A percentile compares a stretch with the other conserved stretches of the same genome.
phyloP scores from a whole-genome alignment of 2,888 invertebrate species.

The Chrysomela aeneicollis region DNA sequence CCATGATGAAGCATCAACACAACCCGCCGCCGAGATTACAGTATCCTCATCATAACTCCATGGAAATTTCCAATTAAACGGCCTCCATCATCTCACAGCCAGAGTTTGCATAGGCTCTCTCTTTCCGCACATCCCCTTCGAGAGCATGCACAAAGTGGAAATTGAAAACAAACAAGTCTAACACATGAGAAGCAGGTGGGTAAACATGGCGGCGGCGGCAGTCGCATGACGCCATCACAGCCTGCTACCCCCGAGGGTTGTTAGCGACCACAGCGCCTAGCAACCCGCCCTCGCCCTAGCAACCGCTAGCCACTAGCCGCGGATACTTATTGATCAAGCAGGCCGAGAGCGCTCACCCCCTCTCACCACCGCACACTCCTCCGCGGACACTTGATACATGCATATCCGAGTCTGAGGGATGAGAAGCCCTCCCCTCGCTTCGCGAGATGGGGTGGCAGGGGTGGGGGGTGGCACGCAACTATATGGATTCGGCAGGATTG shows the following conservation, averaged over 20 bases:
- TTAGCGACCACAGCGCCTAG: conserved; percentile 65
- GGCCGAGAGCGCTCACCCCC: conserved; percentile 41
- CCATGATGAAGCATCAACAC: background rate
- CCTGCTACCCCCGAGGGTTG: conserved; percentile 62
- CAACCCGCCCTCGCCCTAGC: conserved; percentile 64
- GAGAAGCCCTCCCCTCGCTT: conserved; percentile 28
- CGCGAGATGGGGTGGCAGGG: conserved; percentile 27
- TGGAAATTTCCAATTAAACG: conserved; percentile 19
- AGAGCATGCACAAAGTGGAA: conserved; percentile 55
- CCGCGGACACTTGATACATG: conserved; percentile 53
- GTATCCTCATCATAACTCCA: background rate
- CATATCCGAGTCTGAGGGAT: conserved; percentile 47
- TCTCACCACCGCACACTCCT: conserved; percentile 33
- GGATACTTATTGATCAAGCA: conserved; percentile 64
- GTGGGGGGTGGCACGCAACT: conserved; percentile 28
- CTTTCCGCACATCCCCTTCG: conserved; percentile 7
- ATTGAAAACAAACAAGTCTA: conserved; percentile 60
- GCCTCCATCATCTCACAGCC: conserved; percentile 8
- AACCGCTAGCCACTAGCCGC: conserved; percentile 65
- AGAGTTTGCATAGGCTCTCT: conserved; percentile 20
- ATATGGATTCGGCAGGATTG: conserved; percentile 28
- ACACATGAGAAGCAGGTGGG: conserved; percentile 60
- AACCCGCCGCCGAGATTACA: background rate
- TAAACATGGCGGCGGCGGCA: conserved; percentile 61
- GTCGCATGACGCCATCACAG: conserved; percentile 62